phyloP scores from a whole-genome alignment of 2,113 vertebrate species.

The cat (Felis catus) region DNA sequence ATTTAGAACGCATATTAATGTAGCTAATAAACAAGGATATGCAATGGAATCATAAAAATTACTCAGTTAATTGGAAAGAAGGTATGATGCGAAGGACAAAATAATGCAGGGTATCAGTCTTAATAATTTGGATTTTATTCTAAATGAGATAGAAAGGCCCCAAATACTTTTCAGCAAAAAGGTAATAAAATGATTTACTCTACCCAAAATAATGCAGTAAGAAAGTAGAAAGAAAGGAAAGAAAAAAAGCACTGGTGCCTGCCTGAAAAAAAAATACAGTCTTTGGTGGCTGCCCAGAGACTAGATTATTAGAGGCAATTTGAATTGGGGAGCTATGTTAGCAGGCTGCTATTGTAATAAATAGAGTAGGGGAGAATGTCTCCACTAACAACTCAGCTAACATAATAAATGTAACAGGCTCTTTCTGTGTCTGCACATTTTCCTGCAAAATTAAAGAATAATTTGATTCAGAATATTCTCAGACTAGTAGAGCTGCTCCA shows the following conservation, averaged over 20 bases:
- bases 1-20: not conserved
- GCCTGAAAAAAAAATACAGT: not conserved
- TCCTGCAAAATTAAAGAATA: not conserved
- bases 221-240: not conserved
- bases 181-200: not conserved
- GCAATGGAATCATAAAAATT: not conserved
- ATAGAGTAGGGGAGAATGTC: not conserved
- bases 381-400: not conserved
- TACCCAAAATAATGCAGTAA: not conserved
- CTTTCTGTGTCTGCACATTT: not conserved
- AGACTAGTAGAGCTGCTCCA: not conserved
- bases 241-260: not conserved
- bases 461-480: not conserved
- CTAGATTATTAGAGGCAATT: not conserved
- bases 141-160: not conserved
- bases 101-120: not conserved
- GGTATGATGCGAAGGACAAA: not conserved
- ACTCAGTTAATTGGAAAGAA: not conserved
- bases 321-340: not conserved
- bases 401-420: not conserved
- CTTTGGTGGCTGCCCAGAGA: not conserved
- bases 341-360: not conserved
- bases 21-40: not conserved
- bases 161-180: not conserved
- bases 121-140: not conserved